These are phyloP conservation scores for Lamellibrachia luymesi DNA, from an alignment of 1,140 invertebrate species.

Conservation along the genomic window DNA sequence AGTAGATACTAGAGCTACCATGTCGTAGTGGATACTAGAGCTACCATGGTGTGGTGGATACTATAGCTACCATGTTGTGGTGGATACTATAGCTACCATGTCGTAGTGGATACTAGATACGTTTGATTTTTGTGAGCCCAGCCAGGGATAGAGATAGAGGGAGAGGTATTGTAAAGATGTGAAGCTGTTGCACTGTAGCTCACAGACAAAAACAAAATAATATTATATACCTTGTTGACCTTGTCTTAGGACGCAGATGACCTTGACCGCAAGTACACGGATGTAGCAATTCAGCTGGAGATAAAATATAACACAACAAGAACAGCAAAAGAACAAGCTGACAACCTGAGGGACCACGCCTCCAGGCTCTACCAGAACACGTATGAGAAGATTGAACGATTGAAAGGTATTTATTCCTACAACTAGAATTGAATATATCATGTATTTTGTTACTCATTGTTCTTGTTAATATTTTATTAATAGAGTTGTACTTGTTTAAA, in stretches of 20 bases:
- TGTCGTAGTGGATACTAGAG: too few species aligned
- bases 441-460: not conserved
- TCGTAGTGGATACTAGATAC: not conserved
- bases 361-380: conserved; percentile 75
- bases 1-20: too few species aligned
- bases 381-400: conserved; percentile 70
- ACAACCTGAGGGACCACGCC: conserved; percentile 71
- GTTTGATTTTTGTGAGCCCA: not conserved
- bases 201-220: conserved; percentile 3
- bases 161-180: too few species aligned
- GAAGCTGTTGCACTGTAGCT: not conserved
- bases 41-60: not conserved
- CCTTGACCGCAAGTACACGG: conserved; percentile 64
- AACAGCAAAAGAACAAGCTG: conserved; percentile 70
- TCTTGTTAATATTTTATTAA: conserved; percentile 2
- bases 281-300: conserved; percentile 63
- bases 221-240: conserved; percentile 19
- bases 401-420: conserved; percentile 61
- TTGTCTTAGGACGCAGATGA: conserved; percentile 52
- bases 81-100: not conserved
- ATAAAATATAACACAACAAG: conserved; percentile 66
- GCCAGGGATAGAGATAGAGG: not conserved
- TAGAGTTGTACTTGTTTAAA: conserved; percentile 8
- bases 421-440: not conserved
- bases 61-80: not conserved